Evolutionary conservation across 2,113 vertebrate genomes (phyloP).

Genomic region (Xiphias gladius): DNA sequence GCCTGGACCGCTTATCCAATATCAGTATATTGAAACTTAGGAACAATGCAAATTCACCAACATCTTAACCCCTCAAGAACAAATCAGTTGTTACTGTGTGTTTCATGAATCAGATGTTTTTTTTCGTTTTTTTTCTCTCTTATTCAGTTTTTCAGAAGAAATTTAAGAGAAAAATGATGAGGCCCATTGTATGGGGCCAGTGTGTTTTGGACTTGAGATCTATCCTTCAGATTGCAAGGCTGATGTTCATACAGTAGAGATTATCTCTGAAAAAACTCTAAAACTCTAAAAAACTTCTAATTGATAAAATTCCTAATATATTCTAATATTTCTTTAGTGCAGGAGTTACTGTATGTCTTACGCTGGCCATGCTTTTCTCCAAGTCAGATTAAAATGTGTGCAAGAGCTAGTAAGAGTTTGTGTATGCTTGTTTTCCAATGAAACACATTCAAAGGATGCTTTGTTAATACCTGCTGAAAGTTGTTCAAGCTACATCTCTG

Average conservation of each 20-base stretch:
- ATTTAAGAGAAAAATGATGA: neutral
- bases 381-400: neutral
- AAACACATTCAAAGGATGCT: slow-evolving; percentile 4
- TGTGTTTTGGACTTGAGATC: neutral
- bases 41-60: neutral
- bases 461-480: slow-evolving; percentile 14
- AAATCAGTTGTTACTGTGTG: too few species aligned
- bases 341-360: neutral
- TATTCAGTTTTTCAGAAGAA: neutral
- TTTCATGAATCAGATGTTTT: too few species aligned
- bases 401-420: neutral
- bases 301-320: neutral
- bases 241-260: neutral
- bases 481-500: neutral
- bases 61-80: neutral
- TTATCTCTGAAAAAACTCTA: neutral
- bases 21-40: neutral
- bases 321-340: neutral
- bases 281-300: too few species aligned
- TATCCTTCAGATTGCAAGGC: neutral
- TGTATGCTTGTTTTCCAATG: neutral
- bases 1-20: neutral
- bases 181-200: too few species aligned
- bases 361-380: too few species aligned
- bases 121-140: neutral